Evolutionary conservation across 2,888 invertebrate genomes (phyloP).

Genomic region (Sarcophaga rosellei): DNA sequence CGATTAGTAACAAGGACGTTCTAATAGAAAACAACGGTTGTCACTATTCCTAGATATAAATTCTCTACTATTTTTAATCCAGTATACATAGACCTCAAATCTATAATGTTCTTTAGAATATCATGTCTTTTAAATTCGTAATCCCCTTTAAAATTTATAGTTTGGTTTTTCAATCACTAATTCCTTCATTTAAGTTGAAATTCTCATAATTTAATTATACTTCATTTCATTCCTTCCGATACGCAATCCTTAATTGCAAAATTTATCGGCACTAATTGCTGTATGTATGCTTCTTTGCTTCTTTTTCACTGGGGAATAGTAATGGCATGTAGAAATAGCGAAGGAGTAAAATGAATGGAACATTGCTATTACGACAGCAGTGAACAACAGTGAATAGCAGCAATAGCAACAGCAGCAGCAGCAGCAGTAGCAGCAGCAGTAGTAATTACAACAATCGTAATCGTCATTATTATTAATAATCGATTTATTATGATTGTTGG

Average conservation of each 20-base stretch:
- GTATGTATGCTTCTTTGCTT: no score
- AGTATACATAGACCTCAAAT: no score
- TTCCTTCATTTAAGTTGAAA: not conserved
- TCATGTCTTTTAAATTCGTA: no score
- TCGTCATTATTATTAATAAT: conserved; percentile 59
- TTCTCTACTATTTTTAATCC: no score
- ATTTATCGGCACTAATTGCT: conserved; percentile 46
- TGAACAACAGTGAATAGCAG: not conserved
- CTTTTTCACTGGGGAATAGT: not conserved
- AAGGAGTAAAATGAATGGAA: not conserved
- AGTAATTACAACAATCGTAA: not conserved
- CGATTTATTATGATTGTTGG: conserved; percentile 54
- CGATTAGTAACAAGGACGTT: no score
- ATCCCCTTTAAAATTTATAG: not conserved
- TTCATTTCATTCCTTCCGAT: conserved; percentile 19
- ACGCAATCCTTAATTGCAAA: conserved; percentile 24
- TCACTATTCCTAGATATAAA: no score
- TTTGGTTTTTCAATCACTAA: not conserved
- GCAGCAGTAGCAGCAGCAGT: not conserved
- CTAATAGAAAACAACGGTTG: no score
- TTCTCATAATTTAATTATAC: not conserved
- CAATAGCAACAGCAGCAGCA: not conserved
- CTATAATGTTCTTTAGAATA: no score
- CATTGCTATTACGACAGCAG: not conserved
- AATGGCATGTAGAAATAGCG: not conserved